Conservation (phyloP, 2,797 vertebrate genomes). For the Xerus rutilus region DNA sequence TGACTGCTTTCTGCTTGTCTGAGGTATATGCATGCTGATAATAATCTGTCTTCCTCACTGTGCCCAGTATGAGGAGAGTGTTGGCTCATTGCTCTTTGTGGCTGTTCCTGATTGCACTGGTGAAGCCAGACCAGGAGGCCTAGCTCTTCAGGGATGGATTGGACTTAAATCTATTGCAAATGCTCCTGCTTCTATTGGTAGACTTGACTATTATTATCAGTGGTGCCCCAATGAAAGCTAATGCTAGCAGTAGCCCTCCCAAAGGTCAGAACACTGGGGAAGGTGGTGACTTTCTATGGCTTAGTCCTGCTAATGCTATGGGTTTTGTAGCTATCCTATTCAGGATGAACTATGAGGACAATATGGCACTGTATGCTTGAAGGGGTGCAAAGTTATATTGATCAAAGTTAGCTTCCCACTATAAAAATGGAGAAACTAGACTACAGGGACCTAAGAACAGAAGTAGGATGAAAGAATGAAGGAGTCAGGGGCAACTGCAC, state of each 20-base stretch:
- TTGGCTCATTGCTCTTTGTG: neutral
- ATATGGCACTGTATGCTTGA: neutral
- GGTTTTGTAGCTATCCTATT: neutral
- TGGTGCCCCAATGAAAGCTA: neutral
- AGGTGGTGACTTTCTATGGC: neutral
- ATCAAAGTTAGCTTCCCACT: neutral
- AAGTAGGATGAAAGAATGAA: neutral
- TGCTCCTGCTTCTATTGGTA: neutral
- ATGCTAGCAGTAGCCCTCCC: neutral
- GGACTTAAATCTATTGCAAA: neutral
- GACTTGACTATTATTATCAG: neutral
- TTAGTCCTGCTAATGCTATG: neutral
- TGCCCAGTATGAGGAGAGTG: neutral
- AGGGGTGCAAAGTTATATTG: neutral
- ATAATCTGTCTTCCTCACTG: neutral
- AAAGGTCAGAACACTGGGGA: neutral
- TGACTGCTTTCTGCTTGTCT: neutral
- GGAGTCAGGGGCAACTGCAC: neutral
- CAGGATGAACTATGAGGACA: neutral
- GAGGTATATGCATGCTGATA: neutral
- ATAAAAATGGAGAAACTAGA: neutral
- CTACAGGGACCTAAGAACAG: neutral
- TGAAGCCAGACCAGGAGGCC: neutral
- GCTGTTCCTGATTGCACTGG: neutral
- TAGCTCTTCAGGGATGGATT: neutral